Conservation (phyloP, 2,888 invertebrate species). For the Cyclophora punctaria region DNA sequence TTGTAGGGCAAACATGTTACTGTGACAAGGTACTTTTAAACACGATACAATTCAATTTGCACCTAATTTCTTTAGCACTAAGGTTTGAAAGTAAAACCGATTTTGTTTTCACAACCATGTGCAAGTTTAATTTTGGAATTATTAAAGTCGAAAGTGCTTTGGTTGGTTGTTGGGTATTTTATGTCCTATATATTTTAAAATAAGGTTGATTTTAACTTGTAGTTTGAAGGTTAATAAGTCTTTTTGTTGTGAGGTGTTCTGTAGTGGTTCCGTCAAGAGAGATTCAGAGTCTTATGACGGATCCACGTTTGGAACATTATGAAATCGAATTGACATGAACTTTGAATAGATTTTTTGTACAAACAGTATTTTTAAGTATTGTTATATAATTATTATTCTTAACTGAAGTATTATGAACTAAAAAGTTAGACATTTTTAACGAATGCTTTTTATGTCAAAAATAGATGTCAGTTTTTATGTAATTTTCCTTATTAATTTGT, state of each 20-base stretch:
- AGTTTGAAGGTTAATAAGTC: slow-evolving; percentile 17
- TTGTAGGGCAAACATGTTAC: slow-evolving; percentile 58
- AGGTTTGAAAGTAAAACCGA: slow-evolving; percentile 9
- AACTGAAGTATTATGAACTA: no score
- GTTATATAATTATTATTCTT: no score
- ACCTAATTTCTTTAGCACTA: not conserved
- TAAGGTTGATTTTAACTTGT: slow-evolving; percentile 22
- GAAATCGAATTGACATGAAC: slow-evolving; percentile 63
- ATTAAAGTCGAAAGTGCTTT: slow-evolving; percentile 48
- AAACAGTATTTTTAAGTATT: not conserved
- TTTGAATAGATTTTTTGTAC: slow-evolving; percentile 27
- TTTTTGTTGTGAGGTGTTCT: slow-evolving; percentile 19
- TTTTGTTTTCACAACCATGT: slow-evolving; percentile 32
- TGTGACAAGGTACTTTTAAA: slow-evolving; percentile 26
- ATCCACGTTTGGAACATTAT: slow-evolving; percentile 57
- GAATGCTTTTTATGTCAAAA: no score
- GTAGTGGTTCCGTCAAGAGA: slow-evolving; percentile 51
- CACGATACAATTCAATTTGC: slow-evolving; percentile 9
- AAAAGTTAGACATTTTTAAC: no score
- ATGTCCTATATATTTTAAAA: slow-evolving; percentile 12
- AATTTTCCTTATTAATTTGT: no score
- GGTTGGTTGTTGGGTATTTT: slow-evolving; percentile 12
- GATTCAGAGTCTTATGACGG: slow-evolving; percentile 69
- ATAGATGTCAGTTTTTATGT: no score
- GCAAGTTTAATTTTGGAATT: slow-evolving; percentile 21